Base-by-base conservation (phyloP, 2,113 vertebrate genomes). In the Odocoileus virginianus region DNA sequence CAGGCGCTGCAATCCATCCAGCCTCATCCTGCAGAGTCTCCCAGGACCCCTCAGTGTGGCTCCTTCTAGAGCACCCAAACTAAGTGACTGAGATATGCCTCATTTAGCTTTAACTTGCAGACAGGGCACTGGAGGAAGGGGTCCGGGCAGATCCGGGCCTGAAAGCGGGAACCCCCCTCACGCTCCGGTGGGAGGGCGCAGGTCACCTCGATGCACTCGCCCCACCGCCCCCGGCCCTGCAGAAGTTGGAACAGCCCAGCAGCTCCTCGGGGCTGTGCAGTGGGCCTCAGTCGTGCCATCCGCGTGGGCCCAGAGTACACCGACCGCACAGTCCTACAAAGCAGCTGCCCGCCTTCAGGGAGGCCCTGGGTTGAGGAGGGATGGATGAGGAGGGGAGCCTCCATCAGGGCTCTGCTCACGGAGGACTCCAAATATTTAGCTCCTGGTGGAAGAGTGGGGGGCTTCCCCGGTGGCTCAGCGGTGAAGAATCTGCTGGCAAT, bases 241-340 rank as follows among this genome's bases (percentile, higher is more conserved):
- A 98, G 21, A 58, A 94, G 57, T 98, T 99, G 97, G 99, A 99
- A 76, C 96, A 98, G 36, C 97, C 55, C 87, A 95, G 83, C 82
- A 98, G 89, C 96, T 99, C 99, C 98, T 99, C 99, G 0, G 98
- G 91, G 0, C 3, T 5, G 98, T 97, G 3, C 99, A 99, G 95
- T 15, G 98, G 67, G 98, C 99, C 67, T 94, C 23, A 0, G 98
- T 98, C 0, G n/a, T 97, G 92, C 98, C 0, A 6, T 87, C 5
- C 43, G 14, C 1, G 76, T 57, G 23, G 93, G 98, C 13, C 98
- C 99, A 0, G 99, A 99, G 98, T 76, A 98, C 0, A 98, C 98
- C 0, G 99, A 99, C 99, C 99, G 99, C 98, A 99, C 99, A 0
- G 99, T 99, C 88, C 99, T 99, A 96, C 99, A 99, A 33, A 99